Base-by-base conservation (phyloP, 1,140 invertebrate species). In the Diuraphis noxia region DNA sequence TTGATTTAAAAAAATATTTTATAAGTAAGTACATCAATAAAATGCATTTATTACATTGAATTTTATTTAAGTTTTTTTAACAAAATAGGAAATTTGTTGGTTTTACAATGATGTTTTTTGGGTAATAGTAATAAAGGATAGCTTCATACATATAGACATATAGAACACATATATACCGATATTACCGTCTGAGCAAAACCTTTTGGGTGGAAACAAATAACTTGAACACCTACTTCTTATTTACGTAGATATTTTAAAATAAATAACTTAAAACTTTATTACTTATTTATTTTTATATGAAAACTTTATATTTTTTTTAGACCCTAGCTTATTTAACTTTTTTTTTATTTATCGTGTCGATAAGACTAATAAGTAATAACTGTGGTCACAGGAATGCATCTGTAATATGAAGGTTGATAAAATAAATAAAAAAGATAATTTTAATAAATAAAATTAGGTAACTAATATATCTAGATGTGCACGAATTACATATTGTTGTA, bases 381-480 rank as follows among this genome's bases (percentile, higher is more conserved):
- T 72, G 4, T n/a, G 34, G 13, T 72, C 13, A n/a, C 56, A 17
- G 5, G 13, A 72, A n/a, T 72, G 0, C 2, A 6, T 72, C 30
- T n/a, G n/a, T n/a, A 72, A n/a, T 17, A 72, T 72, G 13, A 72
- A 72, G 10, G 5, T 72, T 6, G 10, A 72, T 72, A 72, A 72
- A 72, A n/a, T 72, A 72, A n/a, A 10, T 30, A 30, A 13, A 63
- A 56, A n/a, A 63, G 10, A 9, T 0, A 17, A 72, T 17, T 72
- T n/a, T 72, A 72, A 72, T 72, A 72, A 72, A 72, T n/a, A 72
- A n/a, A 72, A 72, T 72, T 72, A n/a, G n/a, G n/a, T n/a, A 72
- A 72, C 30, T 1, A 72, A 72, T 34, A 3, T 49, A 49, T 2
- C 19, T 23, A 2, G 1, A 49, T 21, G 1, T 46, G n/a, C n/a